Conservation (phyloP, 2,797 vertebrate genomes). For the Platalea minor region DNA sequence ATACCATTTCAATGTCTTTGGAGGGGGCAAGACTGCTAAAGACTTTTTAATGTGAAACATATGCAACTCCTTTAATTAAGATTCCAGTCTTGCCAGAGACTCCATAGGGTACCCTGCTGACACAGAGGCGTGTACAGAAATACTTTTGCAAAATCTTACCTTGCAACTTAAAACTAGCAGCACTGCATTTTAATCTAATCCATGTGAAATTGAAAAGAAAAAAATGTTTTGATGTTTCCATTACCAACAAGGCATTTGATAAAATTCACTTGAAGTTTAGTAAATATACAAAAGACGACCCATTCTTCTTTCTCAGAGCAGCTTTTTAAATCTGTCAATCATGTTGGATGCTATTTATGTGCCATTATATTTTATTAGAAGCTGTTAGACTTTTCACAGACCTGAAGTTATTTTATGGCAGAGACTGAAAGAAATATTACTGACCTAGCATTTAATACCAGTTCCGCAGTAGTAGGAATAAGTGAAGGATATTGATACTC, state of each 20-base stretch:
- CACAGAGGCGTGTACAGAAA: neutral
- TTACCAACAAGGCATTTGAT: neutral
- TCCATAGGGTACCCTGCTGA: neutral
- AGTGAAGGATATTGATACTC: neutral
- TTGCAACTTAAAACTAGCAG: neutral
- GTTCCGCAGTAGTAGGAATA: neutral
- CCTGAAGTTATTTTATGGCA: neutral
- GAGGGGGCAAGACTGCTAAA: neutral
- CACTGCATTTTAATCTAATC: neutral
- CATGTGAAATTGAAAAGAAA: neutral
- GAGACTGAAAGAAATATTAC: neutral
- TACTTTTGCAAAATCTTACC: neutral
- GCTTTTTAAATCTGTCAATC: neutral
- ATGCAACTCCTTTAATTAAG: neutral
- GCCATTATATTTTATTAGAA: neutral
- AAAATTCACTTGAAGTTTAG: neutral
- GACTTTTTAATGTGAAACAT: neutral
- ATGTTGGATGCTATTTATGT: neutral
- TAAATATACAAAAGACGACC: neutral
- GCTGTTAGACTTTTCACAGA: neutral
- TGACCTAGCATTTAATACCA: neutral
- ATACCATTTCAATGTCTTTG: neutral
- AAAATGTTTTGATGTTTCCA: neutral
- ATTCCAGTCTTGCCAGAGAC: neutral
- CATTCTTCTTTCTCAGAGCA: neutral